Base-by-base conservation (phyloP, 2,797 vertebrate species). In the Serranus cabrilla region DNA sequence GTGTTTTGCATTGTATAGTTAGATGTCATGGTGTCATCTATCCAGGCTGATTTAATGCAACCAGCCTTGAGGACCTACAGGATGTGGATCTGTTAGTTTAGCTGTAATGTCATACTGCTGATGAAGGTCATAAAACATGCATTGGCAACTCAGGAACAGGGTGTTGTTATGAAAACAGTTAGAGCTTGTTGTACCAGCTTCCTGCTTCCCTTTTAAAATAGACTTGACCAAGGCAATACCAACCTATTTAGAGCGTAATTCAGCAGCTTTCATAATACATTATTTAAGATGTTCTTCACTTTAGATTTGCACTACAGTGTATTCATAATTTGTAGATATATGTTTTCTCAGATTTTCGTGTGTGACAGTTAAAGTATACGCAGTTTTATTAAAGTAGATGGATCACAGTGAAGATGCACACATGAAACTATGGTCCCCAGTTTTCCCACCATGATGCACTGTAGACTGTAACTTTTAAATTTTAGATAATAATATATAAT, bases 161-260 rank as follows among this genome's bases (percentile, higher is more conserved):
- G 74, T 59, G 76, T 40, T 60, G 66, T 78, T 55, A 58, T 63
- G 67, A 82, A 80, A 90, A 74, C 54, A 62, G 27, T 74, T 59
- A n/a, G 56, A n/a, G 47, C 54, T 40, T 51, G 25, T 50, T 57
- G 57, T 14, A 20, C 56, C 58, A 45, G 43, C 86, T 91, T 91
- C 89, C 89, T 89, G 87, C 91, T 90, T 87, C 16, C 55, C 50
- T 60, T 21, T 70, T 55, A 80, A 67, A 65, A 47, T 56, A 56
- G 23, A 71, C 13, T 27, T 71, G 40, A 17, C 43, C 21, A 23
- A 55, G 11, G 52, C 7, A 37, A 58, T 37, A 43, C 37, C n/a
- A 21, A n/a, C n/a, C n/a, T n/a, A n/a, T n/a, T n/a, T n/a, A 20
- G 31, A 40, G 49, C 12, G n/a, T 40, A 39, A 20, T 14, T 16